Conservation (phyloP, 35 echinoderm and acorn worm genomes). For the Heliocidaris erythrogramma region DNA sequence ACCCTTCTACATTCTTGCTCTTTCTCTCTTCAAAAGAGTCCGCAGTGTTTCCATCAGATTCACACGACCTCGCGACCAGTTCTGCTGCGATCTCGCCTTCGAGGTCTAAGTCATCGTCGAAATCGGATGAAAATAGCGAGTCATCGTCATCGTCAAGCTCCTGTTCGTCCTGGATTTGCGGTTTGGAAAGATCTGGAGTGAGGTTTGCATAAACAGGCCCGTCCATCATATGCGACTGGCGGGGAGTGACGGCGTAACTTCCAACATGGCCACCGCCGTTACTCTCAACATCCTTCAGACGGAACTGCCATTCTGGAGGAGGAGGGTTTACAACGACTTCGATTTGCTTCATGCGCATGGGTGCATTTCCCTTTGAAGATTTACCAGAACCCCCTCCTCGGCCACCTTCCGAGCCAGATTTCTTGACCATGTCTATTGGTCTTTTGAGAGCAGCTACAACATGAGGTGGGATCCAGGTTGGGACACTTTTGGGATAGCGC, state of each 20-base stretch:
- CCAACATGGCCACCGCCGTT: not conserved
- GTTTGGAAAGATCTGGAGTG: not conserved
- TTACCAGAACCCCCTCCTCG: not conserved
- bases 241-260: not conserved
- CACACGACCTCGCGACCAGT: slow-evolving; percentile 22
- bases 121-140: slow-evolving; percentile 31
- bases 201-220: slow-evolving; percentile 25
- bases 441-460: slow-evolving; percentile 26
- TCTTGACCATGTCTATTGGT: slow-evolving; percentile 5
- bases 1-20: slow-evolving; percentile 35
- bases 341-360: not conserved
- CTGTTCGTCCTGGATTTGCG: not conserved
- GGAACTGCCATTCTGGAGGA: slow-evolving; percentile 42
- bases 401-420: not conserved
- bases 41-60: not conserved
- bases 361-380: not conserved
- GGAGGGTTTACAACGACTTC: slow-evolving; percentile 35
- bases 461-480: slow-evolving; percentile 21
- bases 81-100: slow-evolving; percentile 38
- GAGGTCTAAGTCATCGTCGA: slow-evolving; percentile 38
- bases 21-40: not conserved
- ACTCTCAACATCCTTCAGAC: slow-evolving; percentile 37
- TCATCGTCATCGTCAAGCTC: not conserved
- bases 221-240: not conserved
- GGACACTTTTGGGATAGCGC: slow-evolving; percentile 24